These are phyloP conservation scores for Hydropsyche tenuis DNA, from an alignment of 1,140 invertebrate species.

Conservation along the genomic window DNA sequence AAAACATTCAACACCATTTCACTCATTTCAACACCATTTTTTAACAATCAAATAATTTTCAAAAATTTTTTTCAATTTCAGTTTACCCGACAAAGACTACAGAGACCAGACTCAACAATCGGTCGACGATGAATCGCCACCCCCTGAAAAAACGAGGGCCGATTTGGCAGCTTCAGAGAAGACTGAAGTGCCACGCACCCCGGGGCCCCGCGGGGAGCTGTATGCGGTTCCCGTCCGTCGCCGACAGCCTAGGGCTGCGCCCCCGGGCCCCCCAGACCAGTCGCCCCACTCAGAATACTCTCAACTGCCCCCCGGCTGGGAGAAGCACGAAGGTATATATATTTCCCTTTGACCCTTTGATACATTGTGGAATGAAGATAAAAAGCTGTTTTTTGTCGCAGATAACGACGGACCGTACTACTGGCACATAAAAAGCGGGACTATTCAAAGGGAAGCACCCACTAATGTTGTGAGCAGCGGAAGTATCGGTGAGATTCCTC, in stretches of 20 bases:
- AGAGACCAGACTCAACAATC: constrained; percentile 53
- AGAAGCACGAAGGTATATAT: constrained; percentile 87
- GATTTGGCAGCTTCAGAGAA: constrained; percentile 61
- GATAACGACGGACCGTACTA: constrained; percentile 94
- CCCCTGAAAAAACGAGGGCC: constrained; percentile 60
- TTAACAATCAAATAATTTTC: too few species aligned
- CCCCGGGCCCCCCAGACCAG: constrained; percentile 59
- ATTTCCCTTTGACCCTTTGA: too few species aligned
- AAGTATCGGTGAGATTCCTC: constrained; percentile 70
- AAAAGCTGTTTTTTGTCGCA: constrained; percentile 59
- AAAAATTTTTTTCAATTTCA: too few species aligned
- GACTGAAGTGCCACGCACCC: constrained; percentile 70
- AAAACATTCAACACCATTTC: too few species aligned
- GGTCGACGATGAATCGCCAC: constrained; percentile 59
- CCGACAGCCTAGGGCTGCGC: constrained; percentile 53
- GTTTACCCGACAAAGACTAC: constrained; percentile 58
- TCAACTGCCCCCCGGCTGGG: constrained; percentile 85
- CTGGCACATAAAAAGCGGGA: constrained; percentile 98
- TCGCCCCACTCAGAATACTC: constrained; percentile 18
- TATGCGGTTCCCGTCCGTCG: constrained; percentile 79
- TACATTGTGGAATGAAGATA: too few species aligned
- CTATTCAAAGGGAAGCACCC: constrained; percentile 91
- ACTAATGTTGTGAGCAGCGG: constrained; percentile 56
- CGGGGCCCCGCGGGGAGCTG: constrained; percentile 74
- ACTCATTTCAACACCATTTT: neutral